Base-by-base conservation (phyloP, 2,797 vertebrate species). In the Smutsia temminckii region DNA sequence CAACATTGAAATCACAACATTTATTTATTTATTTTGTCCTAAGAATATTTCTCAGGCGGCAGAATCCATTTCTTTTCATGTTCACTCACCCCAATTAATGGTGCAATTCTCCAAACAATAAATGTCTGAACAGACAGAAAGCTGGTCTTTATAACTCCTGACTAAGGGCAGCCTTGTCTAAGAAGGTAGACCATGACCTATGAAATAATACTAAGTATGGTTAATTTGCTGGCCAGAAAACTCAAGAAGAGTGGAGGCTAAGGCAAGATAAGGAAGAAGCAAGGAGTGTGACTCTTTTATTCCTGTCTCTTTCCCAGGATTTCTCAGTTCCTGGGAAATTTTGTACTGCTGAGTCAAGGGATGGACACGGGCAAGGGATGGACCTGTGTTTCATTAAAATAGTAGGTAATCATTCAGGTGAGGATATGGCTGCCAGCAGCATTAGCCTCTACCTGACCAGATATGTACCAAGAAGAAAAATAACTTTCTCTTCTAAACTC, bases 41-140 rank as follows among this genome's bases (percentile, higher is more conserved):
- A 86, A 88, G 20, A 86, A 40, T 75, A 66, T 80, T 80, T 91
- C 23, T 88, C 20, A 93, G 95, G 46, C 20, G 92, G 42, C 42
- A 93, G 69, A 96, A 88, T 88, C 12, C 34, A 93, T 86, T 85
- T 85, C 8, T 34, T 80, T 59, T 93, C 32, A 69, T 72, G 14
- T 79, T 77, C 85, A 79, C 16, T 20, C 55, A 85, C 11, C n/a
- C 5, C 68, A 90, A 18, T 84, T 29, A 89, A 75, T 42, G 37
- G 34, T 59, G 25, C 42, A 84, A 23, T 80, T 93, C 40, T 34
- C 23, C 27, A 57, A 21, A 74, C 25, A 40, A 46, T 92, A 46
- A 71, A 63, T 53, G 12, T 55, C n/a, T 89, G 13, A 63, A 13
- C 10, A 71, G 66, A 12, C 17, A 46, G 69, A 95, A 91, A 85